These are phyloP conservation scores for Peribatodes rhomboidaria DNA, from an alignment of 2,888 invertebrate genomes.

Conservation along the genomic window DNA sequence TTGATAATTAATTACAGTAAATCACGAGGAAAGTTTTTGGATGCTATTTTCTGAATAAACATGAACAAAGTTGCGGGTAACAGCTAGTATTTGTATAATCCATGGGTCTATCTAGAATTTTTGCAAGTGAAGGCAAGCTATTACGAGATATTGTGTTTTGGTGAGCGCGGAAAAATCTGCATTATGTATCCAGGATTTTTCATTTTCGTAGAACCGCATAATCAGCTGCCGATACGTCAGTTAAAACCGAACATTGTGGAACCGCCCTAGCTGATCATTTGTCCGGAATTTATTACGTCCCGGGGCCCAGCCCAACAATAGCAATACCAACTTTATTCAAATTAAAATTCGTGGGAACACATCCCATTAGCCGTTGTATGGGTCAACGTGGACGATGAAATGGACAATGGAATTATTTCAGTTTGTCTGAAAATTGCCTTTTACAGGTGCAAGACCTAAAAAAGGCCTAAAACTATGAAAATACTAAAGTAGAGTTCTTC, in stretches of 20 bases:
- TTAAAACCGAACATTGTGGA: neutral
- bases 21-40: too few species aligned
- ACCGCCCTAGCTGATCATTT: slow-evolving; percentile 53
- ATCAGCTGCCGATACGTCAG: neutral
- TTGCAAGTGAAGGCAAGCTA: too few species aligned
- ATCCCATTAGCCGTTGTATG: slow-evolving; percentile 54
- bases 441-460: too few species aligned
- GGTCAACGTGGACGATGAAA: slow-evolving; percentile 40
- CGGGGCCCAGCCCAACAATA: slow-evolving; percentile 55
- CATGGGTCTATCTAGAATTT: neutral
- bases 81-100: neutral
- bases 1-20: too few species aligned
- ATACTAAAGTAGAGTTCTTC: too few species aligned
- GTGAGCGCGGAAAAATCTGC: too few species aligned
- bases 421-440: too few species aligned
- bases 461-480: too few species aligned
- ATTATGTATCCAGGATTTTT: too few species aligned
- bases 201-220: neutral
- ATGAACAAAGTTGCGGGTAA: too few species aligned
- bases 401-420: slow-evolving; percentile 13
- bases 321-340: slow-evolving; percentile 46
- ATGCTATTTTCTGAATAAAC: too few species aligned
- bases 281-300: slow-evolving; percentile 66
- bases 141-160: too few species aligned
- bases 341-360: slow-evolving; percentile 63